These are phyloP conservation scores for Aphelenchoides fujianensis DNA, from an alignment of 1,140 invertebrate species.

Conservation along the genomic window DNA sequence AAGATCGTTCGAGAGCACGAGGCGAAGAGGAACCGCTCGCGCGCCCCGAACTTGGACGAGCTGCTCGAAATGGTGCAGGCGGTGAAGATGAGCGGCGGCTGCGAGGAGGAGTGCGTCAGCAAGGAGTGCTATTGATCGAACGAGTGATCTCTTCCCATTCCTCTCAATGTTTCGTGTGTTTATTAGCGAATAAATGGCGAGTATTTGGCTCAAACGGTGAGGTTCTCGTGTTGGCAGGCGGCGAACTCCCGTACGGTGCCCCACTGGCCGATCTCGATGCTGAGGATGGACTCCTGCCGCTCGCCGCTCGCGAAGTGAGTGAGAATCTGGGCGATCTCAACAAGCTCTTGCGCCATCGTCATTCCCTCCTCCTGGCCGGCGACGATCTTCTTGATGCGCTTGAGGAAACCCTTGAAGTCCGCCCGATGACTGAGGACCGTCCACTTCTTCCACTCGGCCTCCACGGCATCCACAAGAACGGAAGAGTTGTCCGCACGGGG, in stretches of 20 bases:
- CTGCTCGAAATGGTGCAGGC: not conserved
- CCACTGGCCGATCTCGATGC: not conserved
- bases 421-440: not conserved
- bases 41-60: not conserved
- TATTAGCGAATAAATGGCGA: conserved; percentile 11
- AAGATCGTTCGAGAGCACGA: conserved; percentile 5
- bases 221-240: conserved; percentile 2
- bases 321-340: not conserved
- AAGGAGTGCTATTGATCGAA: conserved; percentile 16
- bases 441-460: not conserved
- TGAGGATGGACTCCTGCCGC: not conserved
- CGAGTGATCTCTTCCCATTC: not conserved
- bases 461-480: not conserved
- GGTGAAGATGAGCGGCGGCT: not conserved
- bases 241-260: not conserved
- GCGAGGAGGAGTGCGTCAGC: not conserved
- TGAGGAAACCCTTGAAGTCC: not conserved
- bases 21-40: not conserved
- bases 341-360: not conserved
- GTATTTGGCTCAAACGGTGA: not conserved
- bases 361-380: not conserved
- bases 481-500: not conserved
- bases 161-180: too few species aligned
- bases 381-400: not conserved
- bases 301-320: not conserved